Percentiles rank a stretch among this genome's conserved stretches.
Evolutionary conservation across 2,888 invertebrate genomes (phyloP).

Genomic region (Drosophila kambysellisi): DNA sequence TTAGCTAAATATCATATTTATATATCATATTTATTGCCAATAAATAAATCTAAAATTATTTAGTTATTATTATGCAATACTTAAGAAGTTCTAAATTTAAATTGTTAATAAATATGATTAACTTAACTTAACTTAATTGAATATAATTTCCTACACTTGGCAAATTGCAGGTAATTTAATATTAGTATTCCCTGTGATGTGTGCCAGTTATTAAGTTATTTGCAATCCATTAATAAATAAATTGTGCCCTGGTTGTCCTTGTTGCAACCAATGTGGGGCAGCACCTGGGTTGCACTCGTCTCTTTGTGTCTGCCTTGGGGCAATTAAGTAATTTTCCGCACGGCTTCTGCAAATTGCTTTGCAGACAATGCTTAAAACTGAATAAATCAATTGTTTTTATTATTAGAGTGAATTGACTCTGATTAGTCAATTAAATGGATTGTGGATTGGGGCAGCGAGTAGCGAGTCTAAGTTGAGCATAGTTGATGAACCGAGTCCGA

Average conservation of each 20-base stretch:
- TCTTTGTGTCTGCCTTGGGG: not conserved
- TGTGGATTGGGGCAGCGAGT: not conserved
- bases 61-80: not conserved
- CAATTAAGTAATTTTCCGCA: not conserved
- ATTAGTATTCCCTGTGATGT: not conserved
- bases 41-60: not conserved
- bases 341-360: not conserved
- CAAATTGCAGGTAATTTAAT: too few relatives aligned
- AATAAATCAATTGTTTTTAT: conserved; percentile 15
- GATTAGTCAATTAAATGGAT: conserved; percentile 41
- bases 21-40: too few relatives aligned
- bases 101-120: not conserved
- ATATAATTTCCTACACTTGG: not conserved
- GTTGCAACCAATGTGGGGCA: not conserved
- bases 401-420: conserved; percentile 8
- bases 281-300: too few relatives aligned
- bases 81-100: too few relatives aligned
- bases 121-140: not conserved
- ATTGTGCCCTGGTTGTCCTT: not conserved
- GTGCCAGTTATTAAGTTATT: not conserved
- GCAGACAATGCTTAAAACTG: not conserved
- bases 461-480: not conserved
- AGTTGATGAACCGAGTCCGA: conserved; percentile 3
- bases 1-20: too few relatives aligned
- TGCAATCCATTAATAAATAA: not conserved